Evolutionary conservation across 2,888 invertebrate genomes (phyloP).

Genomic region (Eupeodes luniger): DNA sequence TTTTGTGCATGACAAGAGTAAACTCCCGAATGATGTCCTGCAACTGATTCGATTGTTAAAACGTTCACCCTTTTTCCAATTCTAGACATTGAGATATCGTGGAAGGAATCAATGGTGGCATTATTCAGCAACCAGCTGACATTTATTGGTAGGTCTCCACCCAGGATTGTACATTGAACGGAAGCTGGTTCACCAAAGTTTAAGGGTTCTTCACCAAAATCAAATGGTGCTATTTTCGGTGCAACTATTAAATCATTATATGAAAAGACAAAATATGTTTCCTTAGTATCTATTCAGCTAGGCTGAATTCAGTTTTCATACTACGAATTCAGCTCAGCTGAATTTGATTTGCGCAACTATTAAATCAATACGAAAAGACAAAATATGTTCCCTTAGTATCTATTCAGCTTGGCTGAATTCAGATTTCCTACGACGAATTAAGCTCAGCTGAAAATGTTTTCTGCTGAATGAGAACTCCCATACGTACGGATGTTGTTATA

Average conservation of each 20-base stretch:
- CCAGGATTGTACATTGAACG: constrained; percentile 86
- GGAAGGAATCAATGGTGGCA: constrained; percentile 81
- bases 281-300: background rate
- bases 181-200: constrained; percentile 87
- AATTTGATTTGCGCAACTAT: background rate
- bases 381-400: background rate
- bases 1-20: constrained; percentile 90
- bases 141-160: constrained; percentile 88
- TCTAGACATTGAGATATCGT: constrained; percentile 85
- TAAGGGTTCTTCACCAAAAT: constrained; percentile 87
- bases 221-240: constrained; percentile 86
- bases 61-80: constrained; percentile 88
- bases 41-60: constrained; percentile 85
- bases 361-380: background rate
- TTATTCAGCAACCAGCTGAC: constrained; percentile 87
- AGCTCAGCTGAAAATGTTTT: background rate
- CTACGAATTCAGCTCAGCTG: background rate
- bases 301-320: background rate
- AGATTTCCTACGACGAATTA: too few species aligned
- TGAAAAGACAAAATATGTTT: background rate
- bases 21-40: constrained; percentile 87
- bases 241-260: constrained; percentile 81
- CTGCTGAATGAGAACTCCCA: constrained; percentile 1
- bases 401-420: background rate
- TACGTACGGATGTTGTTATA: background rate